Conservation (phyloP, 2,113 vertebrate species). For the Pollachius pollachius region DNA sequence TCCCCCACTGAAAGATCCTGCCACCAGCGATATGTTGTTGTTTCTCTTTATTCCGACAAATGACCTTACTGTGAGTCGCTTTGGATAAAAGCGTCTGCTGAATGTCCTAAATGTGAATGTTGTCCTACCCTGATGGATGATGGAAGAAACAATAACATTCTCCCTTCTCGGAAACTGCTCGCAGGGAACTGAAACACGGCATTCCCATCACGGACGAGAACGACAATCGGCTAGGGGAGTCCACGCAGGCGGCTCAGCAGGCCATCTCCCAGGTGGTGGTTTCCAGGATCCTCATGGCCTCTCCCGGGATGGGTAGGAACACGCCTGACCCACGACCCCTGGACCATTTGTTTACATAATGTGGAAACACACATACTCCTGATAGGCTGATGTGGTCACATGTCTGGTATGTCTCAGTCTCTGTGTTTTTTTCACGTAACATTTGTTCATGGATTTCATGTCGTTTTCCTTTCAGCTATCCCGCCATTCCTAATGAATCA, state of each 20-base stretch:
- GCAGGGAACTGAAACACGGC: conserved; percentile 90
- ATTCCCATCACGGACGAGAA: conserved; percentile 91
- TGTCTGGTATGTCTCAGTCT: no score
- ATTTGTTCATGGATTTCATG: background rate
- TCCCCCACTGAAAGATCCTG: no score
- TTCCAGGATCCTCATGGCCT: conserved; percentile 96
- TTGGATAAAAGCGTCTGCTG: no score
- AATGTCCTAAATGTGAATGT: no score
- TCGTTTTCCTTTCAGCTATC: conserved; percentile 76
- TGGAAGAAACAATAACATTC: background rate
- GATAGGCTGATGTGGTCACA: no score
- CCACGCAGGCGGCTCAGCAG: conserved; percentile 88
- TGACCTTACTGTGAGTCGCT: no score
- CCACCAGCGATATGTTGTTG: no score
- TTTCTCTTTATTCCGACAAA: no score
- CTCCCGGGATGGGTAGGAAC: conserved; percentile 92
- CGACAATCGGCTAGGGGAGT: conserved; percentile 90
- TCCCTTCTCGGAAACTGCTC: conserved; percentile 12
- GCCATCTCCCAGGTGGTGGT: conserved; percentile 94
- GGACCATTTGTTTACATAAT: background rate
- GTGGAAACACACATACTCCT: background rate
- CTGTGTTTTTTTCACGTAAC: background rate
- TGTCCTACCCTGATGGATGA: no score
- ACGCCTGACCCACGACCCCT: background rate
- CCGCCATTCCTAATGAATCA: conserved; percentile 97